Evolutionary conservation across 2,113 vertebrate species (phyloP).

Genomic region (Thryonomys swinderianus): DNA sequence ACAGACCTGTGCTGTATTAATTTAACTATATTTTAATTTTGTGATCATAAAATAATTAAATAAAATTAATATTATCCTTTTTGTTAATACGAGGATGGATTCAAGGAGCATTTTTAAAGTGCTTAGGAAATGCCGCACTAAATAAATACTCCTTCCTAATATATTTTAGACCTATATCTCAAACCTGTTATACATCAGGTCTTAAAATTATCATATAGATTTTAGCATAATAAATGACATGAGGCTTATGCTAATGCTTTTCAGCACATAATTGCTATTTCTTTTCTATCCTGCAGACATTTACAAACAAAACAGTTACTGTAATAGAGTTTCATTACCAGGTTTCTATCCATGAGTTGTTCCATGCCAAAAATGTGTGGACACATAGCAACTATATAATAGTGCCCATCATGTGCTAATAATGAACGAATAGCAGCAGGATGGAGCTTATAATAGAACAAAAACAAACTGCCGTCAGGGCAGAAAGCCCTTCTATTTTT

Average conservation of each 20-base stretch:
- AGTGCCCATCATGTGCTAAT: conserved; percentile 54
- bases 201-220: conserved; percentile 39
- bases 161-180: not conserved
- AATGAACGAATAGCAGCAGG: conserved; percentile 34
- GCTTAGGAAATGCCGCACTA: not conserved
- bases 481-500: conserved; percentile 43
- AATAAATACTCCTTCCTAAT: not conserved
- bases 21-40: not conserved
- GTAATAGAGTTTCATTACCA: conserved; percentile 37
- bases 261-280: not conserved
- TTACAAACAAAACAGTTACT: conserved; percentile 47
- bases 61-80: not conserved
- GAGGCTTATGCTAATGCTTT: not conserved
- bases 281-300: conserved; percentile 6
- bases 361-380: conserved; percentile 36
- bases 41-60: conserved; percentile 45
- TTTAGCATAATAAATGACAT: conserved; percentile 30
- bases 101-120: conserved; percentile 27
- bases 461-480: conserved; percentile 54
- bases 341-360: conserved; percentile 32
- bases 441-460: conserved; percentile 38
- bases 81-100: conserved; percentile 3
- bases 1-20: not conserved
- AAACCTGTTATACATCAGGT: not conserved
- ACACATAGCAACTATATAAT: conserved; percentile 31